A percentile compares a stretch with the other conserved stretches of the same genome.
Conservation (phyloP, 92 coral and sea anemone species). For the Umimayanthus kanabou region DNA sequence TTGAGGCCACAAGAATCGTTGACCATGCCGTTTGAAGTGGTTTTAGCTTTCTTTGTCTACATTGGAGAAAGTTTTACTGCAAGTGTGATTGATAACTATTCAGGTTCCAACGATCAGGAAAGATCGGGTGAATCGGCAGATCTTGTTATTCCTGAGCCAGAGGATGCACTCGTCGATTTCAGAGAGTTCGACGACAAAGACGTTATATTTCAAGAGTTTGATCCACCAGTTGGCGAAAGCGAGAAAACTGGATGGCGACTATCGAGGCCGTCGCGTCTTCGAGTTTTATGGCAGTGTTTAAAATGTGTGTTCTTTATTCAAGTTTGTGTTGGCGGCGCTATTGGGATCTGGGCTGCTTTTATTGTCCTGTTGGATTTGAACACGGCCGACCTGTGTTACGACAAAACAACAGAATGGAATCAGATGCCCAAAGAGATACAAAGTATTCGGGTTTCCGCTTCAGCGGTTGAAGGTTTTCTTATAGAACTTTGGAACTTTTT, state of each 20-base stretch:
- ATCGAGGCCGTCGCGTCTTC: not conserved
- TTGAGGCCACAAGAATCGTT: no score
- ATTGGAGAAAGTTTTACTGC: slow-evolving; percentile 51
- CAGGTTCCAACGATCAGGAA: not conserved
- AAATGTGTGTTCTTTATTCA: slow-evolving; percentile 27
- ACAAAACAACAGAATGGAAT: slow-evolving; percentile 30
- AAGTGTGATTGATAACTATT: slow-evolving; percentile 50
- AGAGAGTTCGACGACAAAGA: slow-evolving; percentile 19
- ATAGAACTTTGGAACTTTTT: slow-evolving; percentile 65
- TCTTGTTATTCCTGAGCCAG: not conserved
- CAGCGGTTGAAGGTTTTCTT: slow-evolving; percentile 54
- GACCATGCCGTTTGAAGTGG: slow-evolving; percentile 35
- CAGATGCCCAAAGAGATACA: slow-evolving; percentile 36
- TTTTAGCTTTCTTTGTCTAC: slow-evolving; percentile 45
- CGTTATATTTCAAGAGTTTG: slow-evolving; percentile 33
- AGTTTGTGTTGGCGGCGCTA: slow-evolving; percentile 6
- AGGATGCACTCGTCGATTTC: not conserved
- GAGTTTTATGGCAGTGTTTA: slow-evolving; percentile 32
- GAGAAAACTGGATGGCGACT: slow-evolving; percentile 8
- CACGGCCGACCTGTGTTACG: slow-evolving; percentile 55
- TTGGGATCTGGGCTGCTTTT: slow-evolving; percentile 49
- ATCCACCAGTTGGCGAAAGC: not conserved
- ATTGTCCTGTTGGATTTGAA: slow-evolving; percentile 55
- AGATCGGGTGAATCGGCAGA: not conserved
- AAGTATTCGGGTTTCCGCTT: slow-evolving; percentile 50